Evolutionary conservation across 2,888 invertebrate species (phyloP).

Genomic region (Cetonia aurata): DNA sequence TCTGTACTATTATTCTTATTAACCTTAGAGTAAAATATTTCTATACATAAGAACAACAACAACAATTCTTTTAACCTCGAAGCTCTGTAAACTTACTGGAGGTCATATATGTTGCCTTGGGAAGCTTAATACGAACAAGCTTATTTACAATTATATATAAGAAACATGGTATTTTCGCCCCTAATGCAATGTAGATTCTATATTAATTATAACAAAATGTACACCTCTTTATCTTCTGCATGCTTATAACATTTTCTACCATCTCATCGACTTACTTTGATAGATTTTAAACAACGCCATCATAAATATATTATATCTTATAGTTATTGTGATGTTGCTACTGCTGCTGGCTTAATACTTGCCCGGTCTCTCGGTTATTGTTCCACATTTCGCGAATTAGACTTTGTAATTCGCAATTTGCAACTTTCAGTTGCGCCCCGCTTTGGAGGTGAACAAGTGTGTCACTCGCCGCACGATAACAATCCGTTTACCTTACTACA

Average conservation of each 20-base stretch:
- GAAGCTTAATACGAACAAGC: too few species aligned
- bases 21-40: too few species aligned
- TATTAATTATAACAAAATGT: neutral
- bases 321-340: neutral
- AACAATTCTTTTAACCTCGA: constrained; percentile 5
- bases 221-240: neutral
- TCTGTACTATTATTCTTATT: too few species aligned
- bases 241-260: constrained; percentile 4
- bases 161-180: neutral
- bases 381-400: constrained; percentile 39
- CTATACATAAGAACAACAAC: too few species aligned
- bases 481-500: constrained; percentile 35
- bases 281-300: neutral
- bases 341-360: neutral
- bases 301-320: neutral
- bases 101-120: neutral
- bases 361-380: constrained; percentile 20
- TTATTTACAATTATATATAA: too few species aligned
- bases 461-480: constrained; percentile 27
- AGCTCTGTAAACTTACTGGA: neutral
- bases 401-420: constrained; percentile 36
- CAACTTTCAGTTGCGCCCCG: constrained; percentile 38
- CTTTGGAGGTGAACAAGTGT: constrained; percentile 41
- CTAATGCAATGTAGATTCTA: neutral
- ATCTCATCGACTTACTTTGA: constrained; percentile 2